Conservation (phyloP, 2,797 vertebrate species). For the Pantherophis vulpinus region DNA sequence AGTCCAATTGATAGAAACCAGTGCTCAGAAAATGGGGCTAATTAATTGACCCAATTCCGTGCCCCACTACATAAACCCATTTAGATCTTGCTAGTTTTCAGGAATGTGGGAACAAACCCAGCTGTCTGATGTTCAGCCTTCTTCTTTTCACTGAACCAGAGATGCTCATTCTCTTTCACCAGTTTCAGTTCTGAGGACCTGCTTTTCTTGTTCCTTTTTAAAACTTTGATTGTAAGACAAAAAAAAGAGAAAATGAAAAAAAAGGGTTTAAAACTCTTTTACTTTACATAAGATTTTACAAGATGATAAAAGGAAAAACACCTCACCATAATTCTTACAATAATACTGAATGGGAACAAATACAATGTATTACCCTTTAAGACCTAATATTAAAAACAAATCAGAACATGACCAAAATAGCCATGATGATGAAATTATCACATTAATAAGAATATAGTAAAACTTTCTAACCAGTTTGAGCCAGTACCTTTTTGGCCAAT, state of each 20-base stretch:
- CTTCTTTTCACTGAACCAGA: neutral
- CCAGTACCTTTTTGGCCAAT: neutral
- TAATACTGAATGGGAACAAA: neutral
- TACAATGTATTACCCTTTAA: neutral
- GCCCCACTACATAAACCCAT: neutral
- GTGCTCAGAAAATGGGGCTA: neutral
- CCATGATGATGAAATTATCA: neutral
- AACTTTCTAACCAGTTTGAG: neutral
- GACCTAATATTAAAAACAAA: neutral
- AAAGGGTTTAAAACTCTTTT: neutral
- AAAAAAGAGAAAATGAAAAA: neutral
- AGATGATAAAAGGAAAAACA: neutral
- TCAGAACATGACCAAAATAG: neutral
- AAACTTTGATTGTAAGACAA: neutral
- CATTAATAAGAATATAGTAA: neutral
- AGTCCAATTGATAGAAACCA: neutral
- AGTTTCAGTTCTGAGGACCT: neutral
- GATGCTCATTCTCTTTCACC: neutral
- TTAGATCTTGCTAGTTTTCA: neutral
- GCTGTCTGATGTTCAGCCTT: too few relatives aligned
- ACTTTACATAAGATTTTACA: neutral
- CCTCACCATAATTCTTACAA: neutral
- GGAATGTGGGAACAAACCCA: neutral
- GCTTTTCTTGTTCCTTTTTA: neutral
- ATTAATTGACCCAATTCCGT: neutral